Base-by-base conservation (phyloP, 2,888 invertebrate genomes). In the Hecatera dysodea region DNA sequence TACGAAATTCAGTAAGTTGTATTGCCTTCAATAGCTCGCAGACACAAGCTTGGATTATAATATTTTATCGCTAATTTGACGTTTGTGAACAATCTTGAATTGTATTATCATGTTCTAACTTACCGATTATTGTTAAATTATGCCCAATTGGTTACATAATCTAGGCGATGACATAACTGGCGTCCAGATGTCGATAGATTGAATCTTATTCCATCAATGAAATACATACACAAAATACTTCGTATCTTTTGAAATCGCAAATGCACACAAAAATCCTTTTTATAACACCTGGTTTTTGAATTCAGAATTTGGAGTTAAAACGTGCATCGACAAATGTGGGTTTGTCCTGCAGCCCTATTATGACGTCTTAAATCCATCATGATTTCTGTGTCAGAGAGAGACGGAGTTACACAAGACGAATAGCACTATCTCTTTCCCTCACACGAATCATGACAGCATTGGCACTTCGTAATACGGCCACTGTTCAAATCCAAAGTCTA, bases 81-180 rank as follows among this genome's bases (percentile, higher is more conserved):
- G 48, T 70, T 61, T 70, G 39, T 42, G 33, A 12, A 70, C 50
- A 57, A 56, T 74, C 56, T 12, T 22, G 29, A 24, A 33, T 44
- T 70, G 50, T 70, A 77, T 39, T 56, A 57, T 74, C 57, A 77
- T 77, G 56, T 77, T 74, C 77, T 4, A 70, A 52, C 15, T 29
- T 24, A 33, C 29, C 61, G 72, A 74, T 73, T 70, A 74, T 77
- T 39, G 48, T 76, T 22, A 52, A 57, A 76, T 74, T 69, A 76
- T 74, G 42, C 55, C 22, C 48, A 60, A 69, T 61, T 70, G 56
- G 71, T 77, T 62, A 52, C 46, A 29, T 73, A 70, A 62, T 70
- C 9, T 57, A 57, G 61, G 61, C 71, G 71, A 46, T 70, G 61
- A 27, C 56, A 24, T 61, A 76, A 69, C 77, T 29, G 12, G 48